Conservation (phyloP, 2,888 invertebrate species). For the Drosophila mayaguana region DNA sequence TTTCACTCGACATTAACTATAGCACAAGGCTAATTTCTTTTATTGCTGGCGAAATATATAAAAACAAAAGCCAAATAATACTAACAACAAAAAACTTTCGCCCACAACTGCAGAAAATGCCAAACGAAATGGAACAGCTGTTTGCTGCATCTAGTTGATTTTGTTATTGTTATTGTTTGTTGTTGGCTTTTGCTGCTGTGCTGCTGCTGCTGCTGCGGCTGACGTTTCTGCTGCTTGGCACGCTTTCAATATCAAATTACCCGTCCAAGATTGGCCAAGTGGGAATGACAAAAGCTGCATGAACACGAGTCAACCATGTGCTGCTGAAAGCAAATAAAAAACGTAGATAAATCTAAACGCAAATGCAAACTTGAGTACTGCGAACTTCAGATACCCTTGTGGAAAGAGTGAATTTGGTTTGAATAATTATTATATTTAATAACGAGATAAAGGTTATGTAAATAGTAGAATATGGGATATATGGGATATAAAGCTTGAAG, state of each 20-base stretch:
- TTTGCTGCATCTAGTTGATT: slow-evolving; percentile 38
- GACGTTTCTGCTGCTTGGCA: slow-evolving; percentile 51
- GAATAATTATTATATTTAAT: no score
- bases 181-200: neutral
- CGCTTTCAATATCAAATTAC: slow-evolving; percentile 79
- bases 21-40: slow-evolving; percentile 52
- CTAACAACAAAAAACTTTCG: slow-evolving; percentile 67
- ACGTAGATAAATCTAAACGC: slow-evolving; percentile 29
- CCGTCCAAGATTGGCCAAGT: slow-evolving; percentile 55
- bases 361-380: neutral
- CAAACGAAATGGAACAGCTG: slow-evolving; percentile 77
- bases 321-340: slow-evolving; percentile 31
- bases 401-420: no score
- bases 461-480: no score
- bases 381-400: slow-evolving; percentile 5
- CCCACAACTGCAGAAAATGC: slow-evolving; percentile 68
- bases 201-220: slow-evolving; percentile 17
- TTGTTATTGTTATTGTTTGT: slow-evolving; percentile 20
- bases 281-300: slow-evolving; percentile 63
- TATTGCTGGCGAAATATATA: slow-evolving; percentile 42
- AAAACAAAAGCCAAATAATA: slow-evolving; percentile 46
- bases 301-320: slow-evolving; percentile 41
- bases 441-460: no score
- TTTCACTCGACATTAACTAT: slow-evolving; percentile 56
- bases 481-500: no score